Percentiles rank a stretch among this genome's conserved stretches.
These are phyloP conservation scores for Rhadina sibilatrix DNA, from an alignment of 2,113 vertebrate genomes.

Conservation along the genomic window DNA sequence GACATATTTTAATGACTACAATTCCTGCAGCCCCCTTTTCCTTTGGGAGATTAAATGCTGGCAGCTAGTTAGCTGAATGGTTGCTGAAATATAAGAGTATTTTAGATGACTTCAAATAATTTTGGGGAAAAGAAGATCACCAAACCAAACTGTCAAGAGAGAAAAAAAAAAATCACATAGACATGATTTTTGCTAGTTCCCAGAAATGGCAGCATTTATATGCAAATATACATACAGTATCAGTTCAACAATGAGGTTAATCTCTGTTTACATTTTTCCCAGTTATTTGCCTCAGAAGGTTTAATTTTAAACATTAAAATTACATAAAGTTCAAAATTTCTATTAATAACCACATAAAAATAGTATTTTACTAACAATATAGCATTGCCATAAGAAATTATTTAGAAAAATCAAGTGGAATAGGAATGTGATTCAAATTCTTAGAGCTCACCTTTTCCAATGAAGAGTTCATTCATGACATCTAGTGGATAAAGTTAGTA, in stretches of 20 bases:
- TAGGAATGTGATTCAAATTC: background rate
- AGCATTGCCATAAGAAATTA: background rate
- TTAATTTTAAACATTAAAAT: background rate
- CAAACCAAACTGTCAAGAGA: background rate
- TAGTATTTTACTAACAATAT: background rate
- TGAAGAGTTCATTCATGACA: background rate
- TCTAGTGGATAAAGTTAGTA: constrained; percentile 12
- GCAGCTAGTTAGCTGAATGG: background rate
- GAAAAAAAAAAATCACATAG: background rate
- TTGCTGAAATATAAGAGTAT: background rate
- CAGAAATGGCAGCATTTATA: background rate
- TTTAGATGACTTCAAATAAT: background rate
- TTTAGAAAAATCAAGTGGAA: background rate
- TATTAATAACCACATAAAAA: background rate
- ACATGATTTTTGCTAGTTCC: background rate
- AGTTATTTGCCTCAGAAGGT: background rate
- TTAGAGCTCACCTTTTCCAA: background rate
- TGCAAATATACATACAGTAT: background rate
- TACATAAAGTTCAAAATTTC: background rate
- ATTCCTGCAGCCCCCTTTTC: background rate
- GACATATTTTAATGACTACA: background rate
- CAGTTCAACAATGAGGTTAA: background rate
- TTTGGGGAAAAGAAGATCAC: background rate
- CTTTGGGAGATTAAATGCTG: background rate
- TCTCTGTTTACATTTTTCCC: background rate